phyloP scores from a whole-genome alignment of 2,113 vertebrate species.

The Petroica traversi region DNA sequence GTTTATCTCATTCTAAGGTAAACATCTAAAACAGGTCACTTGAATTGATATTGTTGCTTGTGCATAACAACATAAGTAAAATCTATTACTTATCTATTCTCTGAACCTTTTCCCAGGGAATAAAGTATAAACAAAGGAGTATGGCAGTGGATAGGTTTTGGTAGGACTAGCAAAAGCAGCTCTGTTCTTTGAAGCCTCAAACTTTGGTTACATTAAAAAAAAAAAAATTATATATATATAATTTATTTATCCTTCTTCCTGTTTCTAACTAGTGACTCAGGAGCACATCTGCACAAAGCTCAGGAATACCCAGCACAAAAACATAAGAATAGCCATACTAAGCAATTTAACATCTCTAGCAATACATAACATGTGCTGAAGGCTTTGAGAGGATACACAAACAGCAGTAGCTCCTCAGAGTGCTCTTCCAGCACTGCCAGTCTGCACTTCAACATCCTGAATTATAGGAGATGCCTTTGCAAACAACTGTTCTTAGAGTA shows the following conservation, averaged over 20 bases:
- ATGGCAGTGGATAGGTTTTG: background rate
- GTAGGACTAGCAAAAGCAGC: background rate
- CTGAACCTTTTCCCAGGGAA: background rate
- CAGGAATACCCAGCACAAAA: background rate
- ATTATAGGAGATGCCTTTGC: rapidly evolving
- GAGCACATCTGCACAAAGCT: background rate
- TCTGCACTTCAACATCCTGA: background rate
- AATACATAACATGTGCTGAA: rapidly evolving
- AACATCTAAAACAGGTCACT: background rate
- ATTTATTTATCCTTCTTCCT: background rate
- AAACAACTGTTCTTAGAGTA: background rate
- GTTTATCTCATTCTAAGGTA: background rate
- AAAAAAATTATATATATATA: background rate
- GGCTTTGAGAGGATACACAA: background rate
- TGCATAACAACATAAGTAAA: background rate
- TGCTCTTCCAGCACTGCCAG: background rate
- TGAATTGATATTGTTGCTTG: background rate
- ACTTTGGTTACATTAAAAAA: background rate
- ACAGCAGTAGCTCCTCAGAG: background rate
- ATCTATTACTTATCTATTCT: background rate
- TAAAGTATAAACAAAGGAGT: background rate
- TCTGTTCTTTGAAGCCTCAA: background rate
- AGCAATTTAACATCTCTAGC: background rate
- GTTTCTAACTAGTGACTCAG: background rate
- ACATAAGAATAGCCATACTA: background rate